Percentiles rank a stretch among this genome's conserved stretches.
phyloP scores from a whole-genome alignment of 2,797 vertebrate species.

The Xenentodon cancila region DNA sequence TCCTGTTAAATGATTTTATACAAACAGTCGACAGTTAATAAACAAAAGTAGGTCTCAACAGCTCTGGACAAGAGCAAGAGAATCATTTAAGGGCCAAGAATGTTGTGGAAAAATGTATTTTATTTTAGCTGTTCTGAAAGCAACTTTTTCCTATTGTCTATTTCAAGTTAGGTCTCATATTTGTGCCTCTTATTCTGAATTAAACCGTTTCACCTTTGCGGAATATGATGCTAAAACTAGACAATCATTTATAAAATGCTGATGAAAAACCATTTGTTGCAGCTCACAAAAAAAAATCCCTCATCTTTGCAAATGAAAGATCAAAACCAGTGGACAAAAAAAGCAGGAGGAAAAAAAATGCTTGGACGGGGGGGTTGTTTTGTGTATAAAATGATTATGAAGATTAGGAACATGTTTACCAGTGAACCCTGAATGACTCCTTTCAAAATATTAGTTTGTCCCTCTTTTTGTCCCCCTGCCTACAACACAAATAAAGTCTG shows the following conservation, averaged over 20 bases:
- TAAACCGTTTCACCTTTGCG: not conserved
- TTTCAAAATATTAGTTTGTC: conserved; percentile 36
- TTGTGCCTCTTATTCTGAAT: not conserved
- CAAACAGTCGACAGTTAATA: too few species aligned
- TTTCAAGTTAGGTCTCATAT: not conserved
- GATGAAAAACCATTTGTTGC: conserved; percentile 19
- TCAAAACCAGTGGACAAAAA: conserved; percentile 23
- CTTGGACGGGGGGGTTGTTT: not conserved
- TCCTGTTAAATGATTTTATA: not conserved
- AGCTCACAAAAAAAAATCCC: not conserved
- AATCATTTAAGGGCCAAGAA: not conserved
- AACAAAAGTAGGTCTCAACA: too few species aligned
- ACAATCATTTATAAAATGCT: not conserved
- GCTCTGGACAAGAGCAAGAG: not conserved
- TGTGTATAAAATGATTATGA: conserved; percentile 38
- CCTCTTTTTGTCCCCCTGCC: conserved; percentile 14
- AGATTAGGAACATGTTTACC: conserved; percentile 52
- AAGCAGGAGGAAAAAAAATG: not conserved
- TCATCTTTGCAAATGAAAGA: conserved; percentile 12
- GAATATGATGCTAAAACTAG: not conserved
- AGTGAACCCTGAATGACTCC: conserved; percentile 51
- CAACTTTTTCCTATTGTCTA: not conserved
- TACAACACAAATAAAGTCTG: conserved; percentile 31
- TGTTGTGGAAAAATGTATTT: not conserved
- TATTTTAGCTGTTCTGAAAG: not conserved